Evolutionary conservation across 2,888 invertebrate genomes (phyloP), one percentile per base, ranked within the genome.

Genomic region (Lasioglossum leucozonium): DNA sequence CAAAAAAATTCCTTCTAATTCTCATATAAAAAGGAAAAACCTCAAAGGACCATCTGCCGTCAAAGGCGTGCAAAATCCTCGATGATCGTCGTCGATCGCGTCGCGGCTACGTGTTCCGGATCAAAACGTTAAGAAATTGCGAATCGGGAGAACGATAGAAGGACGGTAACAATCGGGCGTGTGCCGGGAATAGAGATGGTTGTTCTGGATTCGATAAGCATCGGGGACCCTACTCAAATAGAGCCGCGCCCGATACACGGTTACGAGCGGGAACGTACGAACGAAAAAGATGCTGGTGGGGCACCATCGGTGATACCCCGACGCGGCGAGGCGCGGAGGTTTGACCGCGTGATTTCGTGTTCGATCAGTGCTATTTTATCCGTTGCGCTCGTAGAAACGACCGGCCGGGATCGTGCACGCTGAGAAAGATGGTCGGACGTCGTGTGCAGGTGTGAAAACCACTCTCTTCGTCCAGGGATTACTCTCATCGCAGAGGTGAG

Each of bases 301-400:
- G 87, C 79, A 2, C 22, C 79, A 2, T 10, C 34, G 37, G 37
- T 69, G 78, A 81, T 81, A 65, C 71, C 34, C 2, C 34, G 34
- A 34, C 34, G 34, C 34, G 34, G 3, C 34, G 34, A 1, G 34
- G 3, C 34, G 34, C 34, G 83, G 77, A 55, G 74, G 78, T 90
- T 87, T 79, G 79, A 83, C 85, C 88, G 62, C 72, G 67, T 62
- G 67, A 51, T 83, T 83, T 89, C 87, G 79, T 85, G 82, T 82
- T 62, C 90, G 40, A 78, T 82, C 90, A 90, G 90, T 90, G 75
- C 79, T 84, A 81, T 88, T 89, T 87, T 81, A 83, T 76, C 90
- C 89, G 84, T 42, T 79, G 79, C 62, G 51, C 81, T 72, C 69
- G 75, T 40, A 77, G 75, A 74, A 84, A 62, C 81, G 76, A 75